Conservation (phyloP, 2,113 vertebrate genomes). For the Hemichromis elongatus region DNA sequence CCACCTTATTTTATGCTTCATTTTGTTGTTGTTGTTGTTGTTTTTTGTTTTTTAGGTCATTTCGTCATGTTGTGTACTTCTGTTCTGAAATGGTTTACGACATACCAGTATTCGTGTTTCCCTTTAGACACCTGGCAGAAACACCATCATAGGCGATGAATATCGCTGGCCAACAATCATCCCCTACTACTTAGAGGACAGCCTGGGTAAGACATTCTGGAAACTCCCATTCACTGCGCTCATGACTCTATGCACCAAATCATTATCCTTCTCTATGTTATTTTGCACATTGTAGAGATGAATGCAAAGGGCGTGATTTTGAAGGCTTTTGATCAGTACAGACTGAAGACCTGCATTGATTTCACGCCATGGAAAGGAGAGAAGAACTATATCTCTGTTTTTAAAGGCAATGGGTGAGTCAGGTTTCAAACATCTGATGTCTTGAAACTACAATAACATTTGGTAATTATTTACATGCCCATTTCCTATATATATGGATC, state of each 20-base stretch:
- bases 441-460: not conserved
- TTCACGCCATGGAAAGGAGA: constrained; percentile 88
- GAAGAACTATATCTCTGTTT: constrained; percentile 85
- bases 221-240: not conserved
- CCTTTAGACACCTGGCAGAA: constrained; percentile 56
- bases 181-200: constrained; percentile 84
- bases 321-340: constrained; percentile 85
- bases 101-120: not conserved
- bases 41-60: not conserved
- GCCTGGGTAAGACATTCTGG: constrained; percentile 71
- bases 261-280: not conserved
- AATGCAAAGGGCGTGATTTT: constrained; percentile 89
- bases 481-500: accelerated
- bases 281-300: constrained; percentile 69
- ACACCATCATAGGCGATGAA: constrained; percentile 77
- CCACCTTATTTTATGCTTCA: not conserved
- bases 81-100: not conserved
- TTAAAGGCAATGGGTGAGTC: constrained; percentile 84
- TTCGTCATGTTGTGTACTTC: not conserved
- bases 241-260: not conserved
- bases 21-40: not conserved
- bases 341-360: constrained; percentile 89
- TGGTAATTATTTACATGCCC: not conserved
- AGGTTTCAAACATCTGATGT: not conserved
- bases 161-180: constrained; percentile 83